Base-by-base conservation (phyloP, 2,888 invertebrate genomes). In the Hecatera dysodea region DNA sequence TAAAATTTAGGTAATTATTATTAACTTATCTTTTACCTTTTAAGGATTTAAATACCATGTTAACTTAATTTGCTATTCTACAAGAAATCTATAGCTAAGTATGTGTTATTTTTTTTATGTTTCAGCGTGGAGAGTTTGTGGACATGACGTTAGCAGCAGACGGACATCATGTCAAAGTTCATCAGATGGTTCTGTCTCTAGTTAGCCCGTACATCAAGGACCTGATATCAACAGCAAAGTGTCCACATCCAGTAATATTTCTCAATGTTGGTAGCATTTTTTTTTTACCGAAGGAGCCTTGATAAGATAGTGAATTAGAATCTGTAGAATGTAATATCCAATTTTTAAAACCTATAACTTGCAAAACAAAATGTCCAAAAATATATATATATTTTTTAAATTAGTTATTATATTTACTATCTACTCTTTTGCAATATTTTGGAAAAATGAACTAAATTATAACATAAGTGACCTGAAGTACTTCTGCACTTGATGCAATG, bases 71-170 rank as follows among this genome's bases (percentile, higher is more conserved):
- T 24, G 12, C 12, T 15, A 50, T 24, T 27, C 17, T 50, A 15
- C 4, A 50, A 50, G 24, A 7, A 50, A 50, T 50, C 11, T 15
- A 12, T 24, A n/a, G n/a, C n/a, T n/a, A n/a, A n/a, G 12, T 39
- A 29, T 29, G 29, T 48, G 22, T 22, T 48, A 50, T 50, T 50
- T 24, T n/a, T 22, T 27, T 15, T 33, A n/a, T 56, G 15, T 44
- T 73, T 46, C 84, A 96, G 96, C 93, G 90, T 82, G 95, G 93
- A 15, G 94, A 95, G 74, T 95, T 96, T 84, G 96, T 96, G 44
- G 96, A 96, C 78, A 94, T 96, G 94, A 96, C 96, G 0, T 75
- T 96, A 46, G 96, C 95, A 5, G 95, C 95, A 1, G 95, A 96
- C 50, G 95, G 95, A 0, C 93, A 95, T 76, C 87, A 91, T 69